phyloP scores from a whole-genome alignment of 2,888 invertebrate genomes.

The Melinopterus prodromus region DNA sequence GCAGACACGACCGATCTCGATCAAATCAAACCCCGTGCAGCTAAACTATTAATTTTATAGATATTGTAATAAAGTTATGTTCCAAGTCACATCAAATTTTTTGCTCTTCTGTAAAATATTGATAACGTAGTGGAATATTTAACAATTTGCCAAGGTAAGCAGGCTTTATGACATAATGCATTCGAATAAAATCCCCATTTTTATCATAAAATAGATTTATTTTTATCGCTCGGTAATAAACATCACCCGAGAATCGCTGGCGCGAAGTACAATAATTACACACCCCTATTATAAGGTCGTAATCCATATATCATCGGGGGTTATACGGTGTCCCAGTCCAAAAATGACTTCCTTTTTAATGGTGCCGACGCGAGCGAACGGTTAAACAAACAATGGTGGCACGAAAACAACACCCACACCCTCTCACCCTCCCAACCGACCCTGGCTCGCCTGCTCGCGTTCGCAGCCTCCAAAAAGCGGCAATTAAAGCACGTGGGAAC shows the following conservation, averaged over 20 bases:
- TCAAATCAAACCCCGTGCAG: too few species aligned
- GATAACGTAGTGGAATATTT: too few species aligned
- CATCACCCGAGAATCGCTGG: not conserved
- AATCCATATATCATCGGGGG: not conserved
- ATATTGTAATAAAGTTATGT: too few species aligned
- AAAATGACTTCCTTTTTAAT: constrained; percentile 4
- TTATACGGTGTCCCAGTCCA: not conserved
- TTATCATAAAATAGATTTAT: not conserved
- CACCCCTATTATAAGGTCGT: constrained; percentile 4
- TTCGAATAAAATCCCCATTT: not conserved
- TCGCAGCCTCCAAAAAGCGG: not conserved
- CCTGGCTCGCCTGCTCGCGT: not conserved
- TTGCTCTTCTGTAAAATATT: too few species aligned
- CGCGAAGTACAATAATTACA: not conserved
- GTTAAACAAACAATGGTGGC: not conserved
- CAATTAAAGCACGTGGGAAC: constrained; percentile 4
- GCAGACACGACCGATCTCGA: too few species aligned
- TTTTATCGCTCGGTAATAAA: not conserved
- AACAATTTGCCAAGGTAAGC: too few species aligned
- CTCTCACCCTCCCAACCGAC: not conserved
- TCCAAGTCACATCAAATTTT: too few species aligned
- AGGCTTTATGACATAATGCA: too few species aligned
- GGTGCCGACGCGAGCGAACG: not conserved
- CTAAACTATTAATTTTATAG: too few species aligned
- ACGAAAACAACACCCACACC: not conserved